Evolutionary conservation across 2,113 vertebrate species (phyloP), one percentile per base, ranked within the genome.

Genomic region (Myiagra hebetior): DNA sequence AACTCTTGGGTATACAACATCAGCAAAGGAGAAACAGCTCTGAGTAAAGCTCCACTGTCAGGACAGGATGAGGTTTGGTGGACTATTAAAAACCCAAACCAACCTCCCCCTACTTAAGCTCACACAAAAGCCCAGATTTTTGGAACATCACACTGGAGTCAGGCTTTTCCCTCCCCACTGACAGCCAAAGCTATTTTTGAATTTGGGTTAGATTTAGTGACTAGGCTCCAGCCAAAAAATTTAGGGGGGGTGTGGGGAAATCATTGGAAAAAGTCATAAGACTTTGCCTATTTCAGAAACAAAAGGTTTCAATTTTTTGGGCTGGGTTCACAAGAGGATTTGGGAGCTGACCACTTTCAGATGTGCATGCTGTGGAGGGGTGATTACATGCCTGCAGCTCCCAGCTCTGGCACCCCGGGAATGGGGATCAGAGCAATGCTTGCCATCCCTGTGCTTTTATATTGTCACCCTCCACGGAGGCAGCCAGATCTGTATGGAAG

Each of bases 141-240:
- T 96, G 82, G 93, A 96, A 86, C 82, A 55, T 55, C 55, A 50
- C 0, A 0, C 63, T 90, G 74, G 50, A 91, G 22, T 73, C 55
- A 77, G 50, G 83, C 73, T 50, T 88, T 94, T 77, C 63, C 39
- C 86, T 94, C 83, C 59, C 67, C 75, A 80, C 50, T 70, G 75
- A 72, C 86, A 96, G 83, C 63, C 33, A 33, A 91, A 92, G 59
- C 33, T 95, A 92, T 92, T 95, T 94, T 92, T 92, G 83, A 94
- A 88, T 86, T 94, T 88, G 86, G 39, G 88, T 94, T 75, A 91
- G 94, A 95, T 88, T 91, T 93, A 94, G 75, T 39, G 55, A 86
- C 60, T 44, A 80, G 30, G 9, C 30, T 88, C 59, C 72, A 90
- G 96, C 94, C 88, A 90, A 90, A 97, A 91, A 46, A 15, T 1